A percentile compares a stretch with the other conserved stretches of the same genome.
phyloP scores from a whole-genome alignment of 2,888 invertebrate genomes.

The Uropetala carovei region DNA sequence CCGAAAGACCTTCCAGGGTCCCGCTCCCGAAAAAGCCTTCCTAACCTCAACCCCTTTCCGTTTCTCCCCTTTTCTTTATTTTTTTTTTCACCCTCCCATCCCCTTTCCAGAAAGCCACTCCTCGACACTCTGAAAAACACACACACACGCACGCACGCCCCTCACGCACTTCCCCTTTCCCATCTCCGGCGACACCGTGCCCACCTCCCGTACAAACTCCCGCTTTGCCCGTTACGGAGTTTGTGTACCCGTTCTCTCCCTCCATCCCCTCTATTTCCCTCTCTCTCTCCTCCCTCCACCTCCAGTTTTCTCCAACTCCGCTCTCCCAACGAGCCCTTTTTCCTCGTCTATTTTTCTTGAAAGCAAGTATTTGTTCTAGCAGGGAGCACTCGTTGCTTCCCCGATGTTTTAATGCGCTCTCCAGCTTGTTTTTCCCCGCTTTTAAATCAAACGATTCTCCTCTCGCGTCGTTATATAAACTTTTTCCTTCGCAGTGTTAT shows the following conservation, averaged over 20 bases:
- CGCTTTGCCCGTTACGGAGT: not conserved
- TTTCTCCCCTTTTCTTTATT: not conserved
- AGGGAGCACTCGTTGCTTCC: no score
- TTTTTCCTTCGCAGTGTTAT: not conserved
- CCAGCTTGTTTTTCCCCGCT: not conserved
- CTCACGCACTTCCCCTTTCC: not conserved
- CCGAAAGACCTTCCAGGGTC: slow-evolving; percentile 44
- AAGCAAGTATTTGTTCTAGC: not conserved
- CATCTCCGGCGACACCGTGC: not conserved
- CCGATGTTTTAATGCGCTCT: not conserved
- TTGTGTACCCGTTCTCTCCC: not conserved
- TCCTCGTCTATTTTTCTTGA: not conserved
- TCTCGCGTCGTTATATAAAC: not conserved
- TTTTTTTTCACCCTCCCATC: not conserved
- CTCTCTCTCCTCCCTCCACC: not conserved
- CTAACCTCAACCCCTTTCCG: not conserved
- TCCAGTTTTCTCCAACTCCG: not conserved
- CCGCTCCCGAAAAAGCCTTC: slow-evolving; percentile 46
- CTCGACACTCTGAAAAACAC: not conserved
- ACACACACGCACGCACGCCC: not conserved
- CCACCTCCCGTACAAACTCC: not conserved
- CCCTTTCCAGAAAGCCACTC: slow-evolving; percentile 22
- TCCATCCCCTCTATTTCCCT: not conserved
- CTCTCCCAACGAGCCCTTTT: not conserved
- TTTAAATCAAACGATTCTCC: slow-evolving; percentile 12